These are phyloP conservation scores for Hoplodrina blanda DNA, from an alignment of 2,888 invertebrate genomes.

Conservation along the genomic window DNA sequence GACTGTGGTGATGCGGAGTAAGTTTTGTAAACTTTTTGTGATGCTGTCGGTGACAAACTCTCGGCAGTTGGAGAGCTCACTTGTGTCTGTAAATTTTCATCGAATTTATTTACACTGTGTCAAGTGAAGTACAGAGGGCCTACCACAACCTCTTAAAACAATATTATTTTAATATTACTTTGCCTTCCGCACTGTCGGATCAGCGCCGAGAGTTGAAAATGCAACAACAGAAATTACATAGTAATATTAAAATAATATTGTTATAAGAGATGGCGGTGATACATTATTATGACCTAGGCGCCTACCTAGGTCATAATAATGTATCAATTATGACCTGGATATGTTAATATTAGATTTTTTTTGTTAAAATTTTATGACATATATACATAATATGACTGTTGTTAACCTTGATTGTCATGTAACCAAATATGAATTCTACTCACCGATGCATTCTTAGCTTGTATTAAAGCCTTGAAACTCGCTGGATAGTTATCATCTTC, in stretches of 20 bases:
- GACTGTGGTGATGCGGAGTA: slow-evolving; percentile 82
- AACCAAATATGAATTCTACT: slow-evolving; percentile 58
- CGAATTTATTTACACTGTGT: not conserved
- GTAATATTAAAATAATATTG: no score
- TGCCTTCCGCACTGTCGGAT: no score
- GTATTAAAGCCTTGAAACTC: slow-evolving; percentile 92
- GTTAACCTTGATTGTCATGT: not conserved
- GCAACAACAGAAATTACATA: no score
- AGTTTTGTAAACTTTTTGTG: slow-evolving; percentile 87
- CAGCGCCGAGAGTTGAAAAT: no score
- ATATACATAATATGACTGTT: not conserved
- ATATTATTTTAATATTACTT: no score
- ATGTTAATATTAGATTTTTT: not conserved
- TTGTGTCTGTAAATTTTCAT: slow-evolving; percentile 84
- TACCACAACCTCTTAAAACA: no score
- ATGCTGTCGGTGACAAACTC: slow-evolving; percentile 89
- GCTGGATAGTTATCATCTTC: slow-evolving; percentile 93
- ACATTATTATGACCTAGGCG: no score
- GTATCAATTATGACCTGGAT: not conserved
- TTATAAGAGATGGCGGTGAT: no score
- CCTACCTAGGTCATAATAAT: no score
- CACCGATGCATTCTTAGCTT: slow-evolving; percentile 90
- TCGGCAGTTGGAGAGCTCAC: slow-evolving; percentile 84
- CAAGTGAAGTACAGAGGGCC: not conserved
- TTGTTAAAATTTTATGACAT: not conserved